phyloP scores from a whole-genome alignment of 1,140 invertebrate genomes.

The Cydia fagiglandana region DNA sequence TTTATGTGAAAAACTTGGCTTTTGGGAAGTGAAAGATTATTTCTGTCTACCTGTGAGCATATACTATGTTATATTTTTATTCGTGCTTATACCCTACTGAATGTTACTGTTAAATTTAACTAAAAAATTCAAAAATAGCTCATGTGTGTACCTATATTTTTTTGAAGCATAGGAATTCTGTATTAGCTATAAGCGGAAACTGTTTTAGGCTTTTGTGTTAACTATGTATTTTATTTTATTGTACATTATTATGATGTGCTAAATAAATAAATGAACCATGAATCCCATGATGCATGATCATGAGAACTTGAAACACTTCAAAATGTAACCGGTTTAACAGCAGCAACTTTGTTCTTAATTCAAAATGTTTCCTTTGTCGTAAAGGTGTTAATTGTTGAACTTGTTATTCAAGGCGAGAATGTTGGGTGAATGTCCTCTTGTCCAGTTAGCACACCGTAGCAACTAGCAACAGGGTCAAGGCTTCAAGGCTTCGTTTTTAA shows the following conservation, averaged over 20 bases:
- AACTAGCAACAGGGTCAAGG: conserved; percentile 42
- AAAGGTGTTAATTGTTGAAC: conserved; percentile 10
- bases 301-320: background rate
- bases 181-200: no score
- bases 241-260: no score
- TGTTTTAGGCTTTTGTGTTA: background rate
- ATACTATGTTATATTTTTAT: no score
- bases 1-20: no score
- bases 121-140: no score
- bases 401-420: conserved; percentile 11
- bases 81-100: no score
- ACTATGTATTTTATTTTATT: background rate
- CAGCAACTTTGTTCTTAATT: background rate
- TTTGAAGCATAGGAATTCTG: no score
- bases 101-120: no score
- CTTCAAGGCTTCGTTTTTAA: conserved; percentile 12
- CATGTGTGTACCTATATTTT: no score
- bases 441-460: conserved; percentile 33
- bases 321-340: conserved; percentile 5
- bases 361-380: conserved; percentile 9
- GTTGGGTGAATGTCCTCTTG: conserved; percentile 38
- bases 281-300: background rate
- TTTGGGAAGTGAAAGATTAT: background rate
- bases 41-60: background rate
- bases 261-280: no score